phyloP scores from a whole-genome alignment of 2,113 vertebrate genomes.

The Clinocottus analis region DNA sequence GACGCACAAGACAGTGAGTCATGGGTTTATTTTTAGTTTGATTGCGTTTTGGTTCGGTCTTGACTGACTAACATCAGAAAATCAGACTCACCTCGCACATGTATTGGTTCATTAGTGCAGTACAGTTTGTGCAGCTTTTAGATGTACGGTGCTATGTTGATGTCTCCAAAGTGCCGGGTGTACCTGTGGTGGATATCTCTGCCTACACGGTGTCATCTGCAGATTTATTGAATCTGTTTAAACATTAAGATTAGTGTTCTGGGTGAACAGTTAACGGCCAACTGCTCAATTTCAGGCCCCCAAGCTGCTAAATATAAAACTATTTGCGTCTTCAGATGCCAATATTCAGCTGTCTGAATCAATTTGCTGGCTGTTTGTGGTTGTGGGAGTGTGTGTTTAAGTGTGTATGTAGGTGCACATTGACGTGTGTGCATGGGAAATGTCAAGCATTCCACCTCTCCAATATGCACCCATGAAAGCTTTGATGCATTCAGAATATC shows the following conservation, averaged over 20 bases:
- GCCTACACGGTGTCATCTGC: slow-evolving; percentile 38
- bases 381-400: slow-evolving; percentile 33
- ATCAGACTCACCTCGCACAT: neutral
- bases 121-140: neutral
- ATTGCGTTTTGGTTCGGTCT: neutral
- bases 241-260: slow-evolving; percentile 77
- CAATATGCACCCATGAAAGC: slow-evolving; percentile 61
- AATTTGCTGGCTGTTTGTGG: slow-evolving; percentile 69
- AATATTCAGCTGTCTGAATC: slow-evolving; percentile 75
- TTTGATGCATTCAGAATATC: slow-evolving; percentile 77
- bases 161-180: slow-evolving; percentile 18
- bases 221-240: slow-evolving; percentile 69
- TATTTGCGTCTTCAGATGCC: slow-evolving; percentile 70
- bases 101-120: neutral
- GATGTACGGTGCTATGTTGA: neutral
- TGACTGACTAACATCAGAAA: neutral
- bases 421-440: slow-evolving; percentile 58
- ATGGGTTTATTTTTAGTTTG: neutral
- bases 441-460: slow-evolving; percentile 56
- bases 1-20: neutral
- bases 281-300: slow-evolving; percentile 51
- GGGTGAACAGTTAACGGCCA: slow-evolving; percentile 71
- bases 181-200: slow-evolving; percentile 31
- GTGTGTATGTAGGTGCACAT: slow-evolving; percentile 31
- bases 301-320: slow-evolving; percentile 69